Percentiles rank a stretch among this genome's conserved stretches.
phyloP scores from a whole-genome alignment of 1,140 invertebrate species.

The Drosophila burlai region DNA sequence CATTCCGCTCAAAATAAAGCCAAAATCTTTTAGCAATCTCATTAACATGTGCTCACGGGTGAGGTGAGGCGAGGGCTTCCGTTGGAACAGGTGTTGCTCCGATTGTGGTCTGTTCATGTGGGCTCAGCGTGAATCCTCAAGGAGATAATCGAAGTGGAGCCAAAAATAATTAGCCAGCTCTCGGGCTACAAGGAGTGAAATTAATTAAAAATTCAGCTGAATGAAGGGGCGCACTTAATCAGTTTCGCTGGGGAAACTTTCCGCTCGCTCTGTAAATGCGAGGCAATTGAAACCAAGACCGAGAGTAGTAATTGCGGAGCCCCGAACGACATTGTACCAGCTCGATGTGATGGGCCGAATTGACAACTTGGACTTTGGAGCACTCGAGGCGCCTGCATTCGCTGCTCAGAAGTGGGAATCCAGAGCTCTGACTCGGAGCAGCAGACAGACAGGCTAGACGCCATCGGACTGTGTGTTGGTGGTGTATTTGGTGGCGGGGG shows the following conservation, averaged over 20 bases:
- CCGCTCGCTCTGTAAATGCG: conserved; percentile 48
- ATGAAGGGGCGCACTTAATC: conserved; percentile 40
- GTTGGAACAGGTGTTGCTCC: conserved; percentile 27
- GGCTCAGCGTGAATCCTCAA: conserved; percentile 54
- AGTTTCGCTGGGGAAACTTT: conserved; percentile 47
- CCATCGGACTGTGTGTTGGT: conserved; percentile 13
- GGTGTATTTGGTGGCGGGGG: conserved; percentile 15
- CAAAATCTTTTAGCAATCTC: conserved; percentile 9
- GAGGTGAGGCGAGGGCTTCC: background rate
- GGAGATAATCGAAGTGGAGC: conserved; percentile 55
- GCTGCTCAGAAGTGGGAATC: conserved; percentile 5
- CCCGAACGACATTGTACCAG: conserved; percentile 42
- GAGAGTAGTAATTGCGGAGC: conserved; percentile 41
- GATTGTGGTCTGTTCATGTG: conserved; percentile 56
- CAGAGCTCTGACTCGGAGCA: conserved; percentile 24
- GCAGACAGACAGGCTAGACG: conserved; percentile 63
- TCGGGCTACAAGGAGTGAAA: conserved; percentile 18
- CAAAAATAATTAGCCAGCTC: conserved; percentile 43
- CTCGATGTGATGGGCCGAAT: conserved; percentile 28
- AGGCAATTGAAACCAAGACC: conserved; percentile 46
- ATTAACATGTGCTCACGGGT: conserved; percentile 18
- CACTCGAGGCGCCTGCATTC: conserved; percentile 38
- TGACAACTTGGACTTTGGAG: conserved; percentile 65
- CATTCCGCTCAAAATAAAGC: background rate
- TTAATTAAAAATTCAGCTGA: conserved; percentile 46